Conservation (phyloP, 2,797 vertebrate species). For the Gallinago solitaria region DNA sequence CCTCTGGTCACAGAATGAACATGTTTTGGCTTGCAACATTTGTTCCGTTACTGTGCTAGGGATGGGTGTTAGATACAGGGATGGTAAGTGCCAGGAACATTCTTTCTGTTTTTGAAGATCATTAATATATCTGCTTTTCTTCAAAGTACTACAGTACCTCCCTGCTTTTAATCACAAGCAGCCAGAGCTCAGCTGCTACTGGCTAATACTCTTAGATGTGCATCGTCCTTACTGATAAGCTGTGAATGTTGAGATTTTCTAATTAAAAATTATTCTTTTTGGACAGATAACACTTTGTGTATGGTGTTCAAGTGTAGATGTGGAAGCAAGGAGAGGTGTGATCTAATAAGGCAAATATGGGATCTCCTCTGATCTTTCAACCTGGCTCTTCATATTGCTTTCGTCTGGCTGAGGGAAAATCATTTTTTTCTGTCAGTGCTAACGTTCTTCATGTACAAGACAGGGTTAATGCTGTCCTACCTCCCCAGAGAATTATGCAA, state of each 20-base stretch:
- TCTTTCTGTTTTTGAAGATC: conserved; percentile 50
- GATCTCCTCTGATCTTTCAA: neutral
- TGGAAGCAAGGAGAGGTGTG: neutral
- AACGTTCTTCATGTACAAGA: neutral
- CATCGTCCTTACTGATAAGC: neutral
- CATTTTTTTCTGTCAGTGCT: neutral
- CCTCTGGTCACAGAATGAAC: conserved; percentile 30
- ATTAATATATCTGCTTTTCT: conserved; percentile 27
- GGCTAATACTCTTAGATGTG: neutral
- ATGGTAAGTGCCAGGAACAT: conserved; percentile 49
- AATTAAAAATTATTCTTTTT: neutral
- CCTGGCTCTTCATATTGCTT: neutral
- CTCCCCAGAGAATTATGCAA: neutral
- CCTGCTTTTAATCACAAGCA: conserved; percentile 19
- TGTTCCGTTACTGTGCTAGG: conserved; percentile 35
- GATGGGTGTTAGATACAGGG: conserved; percentile 40
- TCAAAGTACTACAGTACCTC: conserved; percentile 11
- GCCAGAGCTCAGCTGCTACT: neutral
- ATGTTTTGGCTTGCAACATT: conserved; percentile 49
- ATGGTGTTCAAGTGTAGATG: neutral
- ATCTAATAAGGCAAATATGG: neutral
- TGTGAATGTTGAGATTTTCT: neutral
- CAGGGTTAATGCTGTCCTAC: neutral
- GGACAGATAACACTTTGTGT: neutral
- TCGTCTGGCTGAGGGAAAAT: neutral